Conservation (phyloP, 2,888 invertebrate genomes). For the Agapetus fuscipes region DNA sequence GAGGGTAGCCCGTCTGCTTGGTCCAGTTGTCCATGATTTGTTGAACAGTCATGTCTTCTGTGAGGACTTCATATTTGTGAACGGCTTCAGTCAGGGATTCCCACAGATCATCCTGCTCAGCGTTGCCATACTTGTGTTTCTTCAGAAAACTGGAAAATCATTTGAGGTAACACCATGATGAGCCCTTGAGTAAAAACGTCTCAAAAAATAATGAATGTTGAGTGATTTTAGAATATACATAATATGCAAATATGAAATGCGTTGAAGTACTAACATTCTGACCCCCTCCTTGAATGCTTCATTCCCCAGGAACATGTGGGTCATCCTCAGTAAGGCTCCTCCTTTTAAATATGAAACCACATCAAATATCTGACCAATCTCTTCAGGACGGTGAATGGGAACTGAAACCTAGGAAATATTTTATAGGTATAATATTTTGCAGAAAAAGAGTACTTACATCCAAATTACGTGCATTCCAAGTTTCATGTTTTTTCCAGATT, state of each 20-base stretch:
- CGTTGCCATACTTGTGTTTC: conserved; percentile 13
- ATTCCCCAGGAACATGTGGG: conserved; percentile 76
- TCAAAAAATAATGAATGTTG: too few relatives aligned
- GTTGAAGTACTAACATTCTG: conserved; percentile 32
- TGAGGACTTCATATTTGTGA: conserved; percentile 4
- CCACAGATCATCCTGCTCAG: conserved; percentile 16
- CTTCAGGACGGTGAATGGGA: conserved; percentile 62
- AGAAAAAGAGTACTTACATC: too few relatives aligned
- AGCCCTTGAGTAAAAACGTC: too few relatives aligned
- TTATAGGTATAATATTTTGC: neutral
- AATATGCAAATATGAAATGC: too few relatives aligned
- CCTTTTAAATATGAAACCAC: conserved; percentile 80
- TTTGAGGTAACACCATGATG: too few relatives aligned
- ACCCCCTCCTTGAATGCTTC: conserved; percentile 59
- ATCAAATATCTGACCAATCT: conserved; percentile 78
- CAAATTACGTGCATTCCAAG: too few relatives aligned
- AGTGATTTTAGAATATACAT: too few relatives aligned
- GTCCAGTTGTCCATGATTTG: conserved; percentile 16
- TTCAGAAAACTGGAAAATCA: conserved; percentile 10
- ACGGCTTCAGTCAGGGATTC: conserved; percentile 10
- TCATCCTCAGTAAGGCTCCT: conserved; percentile 81
- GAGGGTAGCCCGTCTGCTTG: conserved; percentile 11
- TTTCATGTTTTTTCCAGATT: too few relatives aligned
- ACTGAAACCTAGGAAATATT: conserved; percentile 50
- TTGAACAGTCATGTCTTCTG: conserved; percentile 9